Evolutionary conservation across 2,797 vertebrate species (phyloP).

Genomic region (Glyptemys insculpta): DNA sequence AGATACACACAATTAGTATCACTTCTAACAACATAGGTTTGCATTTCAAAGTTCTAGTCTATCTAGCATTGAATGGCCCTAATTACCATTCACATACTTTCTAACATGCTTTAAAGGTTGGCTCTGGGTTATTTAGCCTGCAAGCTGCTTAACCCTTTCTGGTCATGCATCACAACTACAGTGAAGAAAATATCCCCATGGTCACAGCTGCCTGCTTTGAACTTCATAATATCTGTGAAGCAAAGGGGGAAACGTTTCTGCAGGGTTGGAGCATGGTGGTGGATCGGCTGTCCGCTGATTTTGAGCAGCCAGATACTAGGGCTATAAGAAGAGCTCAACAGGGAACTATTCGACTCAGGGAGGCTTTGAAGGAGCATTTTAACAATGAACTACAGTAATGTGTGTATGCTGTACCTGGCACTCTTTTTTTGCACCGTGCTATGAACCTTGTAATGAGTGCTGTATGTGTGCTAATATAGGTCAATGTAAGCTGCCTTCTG

Average conservation of each 20-base stretch:
- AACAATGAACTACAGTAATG: background rate
- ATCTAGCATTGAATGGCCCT: too few relatives aligned
- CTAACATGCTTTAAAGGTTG: too few relatives aligned
- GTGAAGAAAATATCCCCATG: too few relatives aligned
- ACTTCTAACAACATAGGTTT: too few relatives aligned
- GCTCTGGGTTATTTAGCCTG: too few relatives aligned
- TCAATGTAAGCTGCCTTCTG: background rate
- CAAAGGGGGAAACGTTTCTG: too few relatives aligned
- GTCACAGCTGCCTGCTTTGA: background rate
- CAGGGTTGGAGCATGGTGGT: too few relatives aligned
- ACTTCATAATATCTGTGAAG: background rate
- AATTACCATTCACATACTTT: too few relatives aligned
- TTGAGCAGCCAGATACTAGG: background rate
- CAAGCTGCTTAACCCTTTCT: too few relatives aligned
- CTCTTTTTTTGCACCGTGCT: background rate
- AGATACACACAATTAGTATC: too few relatives aligned
- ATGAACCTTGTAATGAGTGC: background rate
- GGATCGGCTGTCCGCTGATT: background rate
- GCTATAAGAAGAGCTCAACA: background rate
- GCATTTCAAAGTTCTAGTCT: too few relatives aligned
- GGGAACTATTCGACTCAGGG: background rate
- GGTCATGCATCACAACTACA: too few relatives aligned
- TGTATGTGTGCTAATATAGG: background rate
- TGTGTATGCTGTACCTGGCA: background rate
- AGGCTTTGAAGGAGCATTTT: background rate